Percentiles rank a stretch among this genome's conserved stretches.
Conservation (phyloP, 2,888 invertebrate species). For the Platycnemis pennipes region DNA sequence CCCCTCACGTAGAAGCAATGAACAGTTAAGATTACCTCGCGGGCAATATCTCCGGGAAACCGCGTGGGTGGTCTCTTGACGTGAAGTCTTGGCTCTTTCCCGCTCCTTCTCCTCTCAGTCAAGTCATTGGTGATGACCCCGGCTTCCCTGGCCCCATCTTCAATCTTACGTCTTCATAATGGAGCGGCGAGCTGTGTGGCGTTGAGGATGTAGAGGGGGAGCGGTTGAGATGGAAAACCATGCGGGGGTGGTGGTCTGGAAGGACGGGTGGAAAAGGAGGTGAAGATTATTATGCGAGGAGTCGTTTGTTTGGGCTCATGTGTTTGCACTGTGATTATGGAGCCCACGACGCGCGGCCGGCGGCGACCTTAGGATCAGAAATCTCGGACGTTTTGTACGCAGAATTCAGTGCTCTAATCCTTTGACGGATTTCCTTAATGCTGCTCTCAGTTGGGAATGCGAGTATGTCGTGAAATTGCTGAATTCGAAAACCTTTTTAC, state of each 20-base stretch:
- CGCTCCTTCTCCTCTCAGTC: neutral
- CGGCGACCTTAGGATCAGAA: too few relatives aligned
- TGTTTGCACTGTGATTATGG: neutral
- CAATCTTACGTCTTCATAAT: slow-evolving; percentile 35
- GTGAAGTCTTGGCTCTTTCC: slow-evolving; percentile 35
- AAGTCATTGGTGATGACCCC: neutral
- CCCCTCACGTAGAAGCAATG: neutral
- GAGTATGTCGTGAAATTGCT: too few relatives aligned
- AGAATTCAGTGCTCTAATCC: too few relatives aligned
- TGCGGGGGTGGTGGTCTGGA: neutral
- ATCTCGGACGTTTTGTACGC: too few relatives aligned
- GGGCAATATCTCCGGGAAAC: slow-evolving; percentile 45
- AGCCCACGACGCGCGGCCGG: too few relatives aligned
- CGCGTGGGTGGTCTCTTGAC: slow-evolving; percentile 58
- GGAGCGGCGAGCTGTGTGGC: slow-evolving; percentile 41
- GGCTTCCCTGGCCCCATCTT: neutral
- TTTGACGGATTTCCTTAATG: too few relatives aligned
- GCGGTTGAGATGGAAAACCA: neutral
- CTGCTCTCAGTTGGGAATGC: too few relatives aligned
- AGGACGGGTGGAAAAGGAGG: neutral
- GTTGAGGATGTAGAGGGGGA: neutral
- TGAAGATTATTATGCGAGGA: neutral
- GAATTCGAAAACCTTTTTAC: too few relatives aligned
- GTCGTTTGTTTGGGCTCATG: neutral
- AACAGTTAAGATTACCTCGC: slow-evolving; percentile 52